Base-by-base conservation (phyloP, 2,113 vertebrate genomes). In the Oryzias woworae region DNA sequence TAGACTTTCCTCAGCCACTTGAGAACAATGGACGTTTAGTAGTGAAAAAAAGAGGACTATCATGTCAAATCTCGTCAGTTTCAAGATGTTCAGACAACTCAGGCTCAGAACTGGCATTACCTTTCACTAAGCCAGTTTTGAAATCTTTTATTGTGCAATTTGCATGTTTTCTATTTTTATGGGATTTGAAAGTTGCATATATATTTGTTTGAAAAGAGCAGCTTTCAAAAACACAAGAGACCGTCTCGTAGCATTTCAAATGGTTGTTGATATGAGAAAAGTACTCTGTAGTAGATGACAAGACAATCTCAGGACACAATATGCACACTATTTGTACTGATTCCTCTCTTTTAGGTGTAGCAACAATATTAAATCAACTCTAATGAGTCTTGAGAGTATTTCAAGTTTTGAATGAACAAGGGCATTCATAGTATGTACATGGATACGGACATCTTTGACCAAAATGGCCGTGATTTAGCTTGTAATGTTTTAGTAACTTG, bases 191-290 rank as follows among this genome's bases (percentile, higher is more conserved):
- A 26, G 26, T 26, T 26, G 26, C 26, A 26, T 26, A 26, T 4
- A 26, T 26, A 5, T 26, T 1, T 26, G 26, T 43, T 43, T 43
- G 4, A 50, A 53, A 31, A 53, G 16, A 53, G 12, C 7, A 17
- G 2, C n/a, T 31, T 26, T 31, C 54, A 7, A 14, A 49, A 3
- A 56, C 8, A 62, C 53, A 62, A 43, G 15, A 16, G 2, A 52
- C 55, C 7, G 48, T 68, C n/a, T 53, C 48, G 45, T 45, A 53
- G 4, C 6, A 13, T 20, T 54, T 69, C 15, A 62, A 22, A 10
- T 63, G 53, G 1, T 18, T 62, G 14, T 51, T 50, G 14, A 52
- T 52, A 43, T 71, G 47, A 4, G 53, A 50, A 46, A 62, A 63
- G 16, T 52, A 46, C 14, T 63, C 41, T 57, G 3, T 71, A 52